Evolutionary conservation across 2,797 vertebrate species (phyloP), one percentile per base, ranked within the genome.

Genomic region (Microhierax caerulescens): DNA sequence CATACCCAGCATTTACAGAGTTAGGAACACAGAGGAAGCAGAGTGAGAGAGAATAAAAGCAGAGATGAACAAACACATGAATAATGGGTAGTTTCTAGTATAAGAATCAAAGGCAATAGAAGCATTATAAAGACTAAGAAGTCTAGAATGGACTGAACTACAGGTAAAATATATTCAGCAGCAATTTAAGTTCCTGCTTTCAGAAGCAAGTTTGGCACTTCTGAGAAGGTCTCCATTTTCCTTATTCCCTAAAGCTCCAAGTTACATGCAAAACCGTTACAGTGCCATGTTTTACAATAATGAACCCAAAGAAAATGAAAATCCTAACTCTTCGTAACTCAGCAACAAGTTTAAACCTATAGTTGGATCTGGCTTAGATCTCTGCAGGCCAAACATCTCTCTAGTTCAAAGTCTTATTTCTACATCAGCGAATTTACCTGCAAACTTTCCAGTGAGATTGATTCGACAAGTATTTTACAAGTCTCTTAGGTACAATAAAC

Each of bases 11-110:
- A 97, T 97, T 94, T 93, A 97, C 28, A 94, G 68, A 94, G 64
- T 93, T 91, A 90, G 95, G 90, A 88, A 98, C 97, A 98, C 91
- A 97, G 97, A 98, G 97, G 97, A 98, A 97, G 95, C 91, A 97
- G 68, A 30, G 85, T 91, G 72, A 98, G 89, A 98, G 93, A 97
- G 95, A 96, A 93, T 43, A 93, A 86, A 93, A 95, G 97, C 87
- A 98, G 88, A 97, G 88, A 76, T 43, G 65, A 72, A 74, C 92
- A 91, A 93, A 93, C 95, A 95, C 7, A 53, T 94, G 61, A 97
- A 81, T 76, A 96, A 56, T 39, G 28, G 45, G 41, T 36, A 87
- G 51, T 32, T 93, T 48, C n/a, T 70, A 72, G 23, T 15, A 79
- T 27, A n/a, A 83, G 32, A 95, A 89, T 79, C 63, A 90, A 82